phyloP scores from a whole-genome alignment of 2,888 invertebrate genomes.

The Kryphioiulus occultus region DNA sequence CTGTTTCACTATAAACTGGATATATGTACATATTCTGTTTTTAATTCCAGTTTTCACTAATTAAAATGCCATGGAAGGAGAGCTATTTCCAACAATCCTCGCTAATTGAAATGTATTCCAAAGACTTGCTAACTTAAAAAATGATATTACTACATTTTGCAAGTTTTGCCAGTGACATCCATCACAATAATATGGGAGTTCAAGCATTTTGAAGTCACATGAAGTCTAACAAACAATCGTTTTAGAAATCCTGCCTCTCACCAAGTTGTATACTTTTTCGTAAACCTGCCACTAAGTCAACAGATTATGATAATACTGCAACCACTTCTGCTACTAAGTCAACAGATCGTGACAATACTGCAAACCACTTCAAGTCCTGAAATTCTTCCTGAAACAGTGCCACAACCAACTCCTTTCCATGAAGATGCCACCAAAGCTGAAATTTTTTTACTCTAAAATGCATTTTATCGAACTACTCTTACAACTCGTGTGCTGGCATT shows the following conservation, averaged over 20 bases:
- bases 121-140: slow-evolving; percentile 22
- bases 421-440: slow-evolving; percentile 45
- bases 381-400: slow-evolving; percentile 7
- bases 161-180: slow-evolving; percentile 14
- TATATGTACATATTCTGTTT: no score
- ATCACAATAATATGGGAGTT: slow-evolving; percentile 3
- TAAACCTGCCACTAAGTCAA: background rate
- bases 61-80: no score
- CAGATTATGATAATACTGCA: background rate
- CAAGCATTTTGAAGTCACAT: slow-evolving; percentile 41
- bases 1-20: no score
- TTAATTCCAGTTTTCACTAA: no score
- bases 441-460: slow-evolving; percentile 11
- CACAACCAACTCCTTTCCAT: background rate
- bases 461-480: slow-evolving; percentile 41
- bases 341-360: background rate
- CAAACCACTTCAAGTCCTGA: background rate
- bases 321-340: background rate
- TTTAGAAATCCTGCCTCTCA: background rate
- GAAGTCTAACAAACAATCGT: background rate
- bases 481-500: background rate
- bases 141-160: background rate
- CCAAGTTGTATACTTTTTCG: slow-evolving; percentile 28
- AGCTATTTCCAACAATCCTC: no score
- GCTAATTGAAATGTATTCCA: no score